Conservation (phyloP, 2,797 vertebrate genomes). For the Sebastes aleutianus region DNA sequence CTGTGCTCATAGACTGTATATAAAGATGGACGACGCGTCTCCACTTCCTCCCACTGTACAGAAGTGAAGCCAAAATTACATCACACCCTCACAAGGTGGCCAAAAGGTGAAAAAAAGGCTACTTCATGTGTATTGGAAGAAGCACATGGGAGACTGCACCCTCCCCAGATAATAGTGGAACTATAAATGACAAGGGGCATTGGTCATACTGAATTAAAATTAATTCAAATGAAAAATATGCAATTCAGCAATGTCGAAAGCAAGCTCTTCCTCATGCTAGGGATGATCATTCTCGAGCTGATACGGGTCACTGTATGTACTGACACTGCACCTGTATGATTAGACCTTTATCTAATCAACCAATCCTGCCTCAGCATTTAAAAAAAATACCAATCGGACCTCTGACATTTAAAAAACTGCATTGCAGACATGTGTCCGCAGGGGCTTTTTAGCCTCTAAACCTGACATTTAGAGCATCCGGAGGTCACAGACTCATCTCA, state of each 20-base stretch:
- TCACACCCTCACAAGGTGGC: no score
- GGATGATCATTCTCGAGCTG: not conserved
- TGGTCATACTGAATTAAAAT: fast-evolving
- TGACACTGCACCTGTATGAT: not conserved
- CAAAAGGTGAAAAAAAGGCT: not conserved
- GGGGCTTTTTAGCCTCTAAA: conserved; percentile 60
- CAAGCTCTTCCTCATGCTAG: fast-evolving
- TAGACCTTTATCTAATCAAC: conserved; percentile 26
- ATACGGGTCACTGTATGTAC: not conserved
- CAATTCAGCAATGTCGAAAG: not conserved
- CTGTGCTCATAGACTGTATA: not conserved
- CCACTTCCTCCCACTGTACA: no score
- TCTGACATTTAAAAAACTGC: conserved; percentile 61
- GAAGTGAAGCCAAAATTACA: no score
- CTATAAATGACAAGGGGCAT: no score
- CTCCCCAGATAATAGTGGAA: no score
- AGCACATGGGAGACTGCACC: no score
- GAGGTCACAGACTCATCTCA: conserved; percentile 21
- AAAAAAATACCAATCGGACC: not conserved
- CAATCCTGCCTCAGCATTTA: not conserved
- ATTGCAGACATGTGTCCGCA: conserved; percentile 12
- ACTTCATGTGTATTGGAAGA: no score
- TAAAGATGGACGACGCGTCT: fast-evolving
- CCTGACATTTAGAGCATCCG: conserved; percentile 70
- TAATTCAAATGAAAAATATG: not conserved